Conservation (phyloP, 2,888 invertebrate species). For the Oscheius sp. region DNA sequence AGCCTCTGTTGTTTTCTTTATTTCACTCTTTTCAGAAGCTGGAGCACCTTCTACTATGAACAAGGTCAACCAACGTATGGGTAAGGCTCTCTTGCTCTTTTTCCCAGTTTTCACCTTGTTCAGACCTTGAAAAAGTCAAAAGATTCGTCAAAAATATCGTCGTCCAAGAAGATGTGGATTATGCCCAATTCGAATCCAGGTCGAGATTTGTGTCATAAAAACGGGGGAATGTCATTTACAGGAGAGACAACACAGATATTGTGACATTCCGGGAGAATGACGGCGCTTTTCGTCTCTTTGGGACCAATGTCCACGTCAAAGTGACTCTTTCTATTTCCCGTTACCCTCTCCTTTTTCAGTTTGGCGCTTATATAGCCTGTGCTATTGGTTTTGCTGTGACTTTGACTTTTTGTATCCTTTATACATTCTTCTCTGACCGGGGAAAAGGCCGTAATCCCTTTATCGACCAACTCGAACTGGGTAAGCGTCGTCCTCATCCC, state of each 20-base stretch:
- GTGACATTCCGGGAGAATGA: slow-evolving; percentile 61
- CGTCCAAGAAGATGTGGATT: slow-evolving; percentile 55
- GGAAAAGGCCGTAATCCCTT: slow-evolving; percentile 47
- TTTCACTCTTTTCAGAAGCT: neutral
- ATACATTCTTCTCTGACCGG: slow-evolving; percentile 42
- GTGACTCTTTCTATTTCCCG: slow-evolving; percentile 36
- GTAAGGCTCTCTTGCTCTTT: neutral
- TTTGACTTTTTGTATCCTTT: slow-evolving; percentile 39
- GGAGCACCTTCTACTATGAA: slow-evolving; percentile 4
- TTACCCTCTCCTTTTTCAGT: slow-evolving; percentile 12
- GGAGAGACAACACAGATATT: slow-evolving; percentile 54
- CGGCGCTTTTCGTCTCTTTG: slow-evolving; percentile 55
- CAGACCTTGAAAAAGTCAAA: slow-evolving; percentile 39
- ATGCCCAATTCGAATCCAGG: slow-evolving; percentile 55
- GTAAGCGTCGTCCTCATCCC: slow-evolving; percentile 19
- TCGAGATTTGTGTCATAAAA: too few relatives aligned
- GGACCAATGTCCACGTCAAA: slow-evolving; percentile 61
- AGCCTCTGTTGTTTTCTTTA: slow-evolving; percentile 15
- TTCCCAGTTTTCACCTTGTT: neutral
- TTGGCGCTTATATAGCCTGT: slow-evolving; percentile 44
- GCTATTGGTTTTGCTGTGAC: slow-evolving; percentile 39
- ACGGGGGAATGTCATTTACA: slow-evolving; percentile 40
- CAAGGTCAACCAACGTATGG: slow-evolving; percentile 20
- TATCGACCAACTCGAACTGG: slow-evolving; percentile 44
- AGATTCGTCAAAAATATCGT: slow-evolving; percentile 47